A percentile compares a stretch with the other conserved stretches of the same genome.
phyloP scores from a whole-genome alignment of 2,888 invertebrate genomes.

The Dynastes tityus region DNA sequence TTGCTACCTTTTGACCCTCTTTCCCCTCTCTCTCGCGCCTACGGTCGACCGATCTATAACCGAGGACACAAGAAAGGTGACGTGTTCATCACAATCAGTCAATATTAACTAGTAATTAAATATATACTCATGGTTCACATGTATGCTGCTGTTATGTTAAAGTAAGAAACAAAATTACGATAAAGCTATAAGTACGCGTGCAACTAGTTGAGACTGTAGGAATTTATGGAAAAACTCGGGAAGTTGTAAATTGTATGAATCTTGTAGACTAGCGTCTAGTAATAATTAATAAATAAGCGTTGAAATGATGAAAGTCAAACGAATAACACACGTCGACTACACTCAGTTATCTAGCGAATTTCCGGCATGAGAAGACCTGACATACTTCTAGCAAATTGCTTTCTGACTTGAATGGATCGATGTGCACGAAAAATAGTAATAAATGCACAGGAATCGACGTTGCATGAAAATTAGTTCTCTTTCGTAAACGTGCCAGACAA shows the following conservation, averaged over 20 bases:
- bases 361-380: not conserved
- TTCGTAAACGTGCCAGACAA: not conserved
- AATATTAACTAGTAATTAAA: too few species aligned
- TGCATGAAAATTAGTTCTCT: constrained; percentile 7
- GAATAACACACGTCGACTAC: not conserved
- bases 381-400: too few species aligned
- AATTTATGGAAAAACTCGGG: not conserved
- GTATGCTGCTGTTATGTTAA: too few species aligned
- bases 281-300: constrained; percentile 1
- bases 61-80: too few species aligned
- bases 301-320: not conserved
- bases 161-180: not conserved
- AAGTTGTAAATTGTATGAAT: not conserved
- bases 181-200: not conserved
- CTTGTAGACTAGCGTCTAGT: not conserved
- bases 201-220: not conserved
- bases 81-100: too few species aligned
- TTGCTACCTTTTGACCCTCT: too few species aligned
- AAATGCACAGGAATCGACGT: constrained; percentile 1
- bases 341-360: not conserved
- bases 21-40: too few species aligned
- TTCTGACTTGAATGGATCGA: not conserved
- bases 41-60: too few species aligned
- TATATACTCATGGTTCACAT: too few species aligned
- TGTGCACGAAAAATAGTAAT: not conserved